Evolutionary conservation across 1,140 invertebrate genomes (phyloP).

Genomic region (Sycophaga agraensis): DNA sequence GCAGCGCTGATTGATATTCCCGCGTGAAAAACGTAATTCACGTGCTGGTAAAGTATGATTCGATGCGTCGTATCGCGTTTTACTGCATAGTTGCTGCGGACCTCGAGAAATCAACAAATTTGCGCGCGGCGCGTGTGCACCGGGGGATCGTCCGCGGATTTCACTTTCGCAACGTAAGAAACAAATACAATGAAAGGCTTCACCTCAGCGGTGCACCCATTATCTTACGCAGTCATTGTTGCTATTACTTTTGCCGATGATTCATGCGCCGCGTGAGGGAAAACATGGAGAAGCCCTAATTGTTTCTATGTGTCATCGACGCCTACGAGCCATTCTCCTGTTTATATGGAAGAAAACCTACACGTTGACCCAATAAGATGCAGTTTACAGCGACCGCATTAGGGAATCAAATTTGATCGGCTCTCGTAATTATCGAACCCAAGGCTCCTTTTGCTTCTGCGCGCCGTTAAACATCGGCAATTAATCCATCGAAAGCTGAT

Average conservation of each 20-base stretch:
- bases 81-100: background rate
- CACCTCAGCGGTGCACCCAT: conserved; percentile 7
- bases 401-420: conserved; percentile 3
- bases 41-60: conserved; percentile 9
- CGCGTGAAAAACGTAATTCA: conserved; percentile 10
- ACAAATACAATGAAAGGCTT: conserved; percentile 12
- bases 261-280: background rate
- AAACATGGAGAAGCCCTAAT: conserved; percentile 10
- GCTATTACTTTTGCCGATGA: background rate
- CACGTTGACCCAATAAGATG: conserved; percentile 11
- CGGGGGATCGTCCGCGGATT: conserved; percentile 4
- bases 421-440: background rate
- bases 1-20: conserved; percentile 13
- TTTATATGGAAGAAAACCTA: background rate
- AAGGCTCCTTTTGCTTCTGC: too few relatives aligned
- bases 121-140: too few relatives aligned
- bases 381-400: background rate
- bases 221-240: background rate
- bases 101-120: conserved; percentile 23
- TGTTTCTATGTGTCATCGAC: conserved; percentile 22
- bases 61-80: conserved; percentile 4
- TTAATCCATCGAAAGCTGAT: too few relatives aligned
- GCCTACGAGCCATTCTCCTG: background rate
- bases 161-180: conserved; percentile 21
- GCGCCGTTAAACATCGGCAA: too few relatives aligned